Evolutionary conservation across 2,113 vertebrate genomes (phyloP).

Genomic region (Gymnobelideus leadbeateri): DNA sequence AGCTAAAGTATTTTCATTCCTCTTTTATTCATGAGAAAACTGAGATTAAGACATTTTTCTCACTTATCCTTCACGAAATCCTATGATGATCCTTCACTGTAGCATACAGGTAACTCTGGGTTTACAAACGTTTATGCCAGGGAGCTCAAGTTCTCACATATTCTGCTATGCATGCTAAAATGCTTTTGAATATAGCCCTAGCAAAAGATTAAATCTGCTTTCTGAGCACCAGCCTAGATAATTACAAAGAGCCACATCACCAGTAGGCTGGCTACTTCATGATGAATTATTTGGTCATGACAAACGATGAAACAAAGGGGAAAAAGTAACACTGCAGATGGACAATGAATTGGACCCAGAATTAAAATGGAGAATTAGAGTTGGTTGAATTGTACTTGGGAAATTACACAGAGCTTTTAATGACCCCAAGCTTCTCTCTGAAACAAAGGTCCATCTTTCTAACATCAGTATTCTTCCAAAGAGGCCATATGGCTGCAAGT

Average conservation of each 20-base stretch:
- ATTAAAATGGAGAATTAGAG: not conserved
- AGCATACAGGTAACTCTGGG: not conserved
- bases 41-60: not conserved
- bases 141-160: not conserved
- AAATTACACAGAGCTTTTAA: not conserved
- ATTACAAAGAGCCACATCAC: not conserved
- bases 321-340: not conserved
- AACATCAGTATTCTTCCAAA: not conserved
- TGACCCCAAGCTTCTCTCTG: not conserved
- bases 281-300: not conserved
- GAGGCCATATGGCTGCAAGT: not conserved
- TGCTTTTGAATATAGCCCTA: not conserved
- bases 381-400: not conserved
- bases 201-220: not conserved
- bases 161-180: not conserved
- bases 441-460: not conserved
- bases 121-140: not conserved
- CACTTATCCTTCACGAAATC: not conserved
- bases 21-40: not conserved
- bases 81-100: not conserved
- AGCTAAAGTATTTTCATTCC: not conserved
- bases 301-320: not conserved
- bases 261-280: not conserved
- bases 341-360: not conserved
- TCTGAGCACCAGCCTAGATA: conserved; percentile 4